Base-by-base conservation (phyloP, 2,888 invertebrate genomes). In the Unio pictorum region DNA sequence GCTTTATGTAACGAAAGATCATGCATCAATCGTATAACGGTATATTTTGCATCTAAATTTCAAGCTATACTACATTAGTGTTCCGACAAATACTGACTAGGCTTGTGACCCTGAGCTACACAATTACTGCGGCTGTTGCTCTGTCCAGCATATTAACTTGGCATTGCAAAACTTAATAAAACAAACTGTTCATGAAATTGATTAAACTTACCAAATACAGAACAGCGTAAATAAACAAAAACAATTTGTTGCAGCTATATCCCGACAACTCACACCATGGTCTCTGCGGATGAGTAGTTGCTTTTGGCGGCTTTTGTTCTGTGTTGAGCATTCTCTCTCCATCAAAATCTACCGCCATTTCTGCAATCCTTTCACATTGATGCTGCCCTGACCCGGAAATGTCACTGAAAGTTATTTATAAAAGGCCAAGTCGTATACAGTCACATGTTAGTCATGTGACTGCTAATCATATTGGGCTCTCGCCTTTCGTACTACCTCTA, bases 201-300 rank as follows among this genome's bases (percentile, higher is more conserved):
- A 64, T 54, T 20, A 23, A 34, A 79, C 84, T 83, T 71, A 85
- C 85, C 84, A 84, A 66, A 71, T 79, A 83, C 6, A 83, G 59
- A 61, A 82, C 75, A 7, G 80, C 75, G 65, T 82, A 82, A 55
- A 85, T 66, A 71, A 85, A 83, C 61, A 85, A 71, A 54, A 81
- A 79, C 34, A 85, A 66, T 68, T 85, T 85, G 71, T 83, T 84
- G 73, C 81, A 81, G 67, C 83, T 83, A 71, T 81, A 84, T 5
- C 81, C 71, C 20, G 81, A 81, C 69, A 79, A 79, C 18, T 83
- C 81, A 78, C 85, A 85, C 60, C 83, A 65, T 23, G 85, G 83
- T 64, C 72, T 73, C 34, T 66, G 60, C 6, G 77, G 77, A 59
- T 77, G 77, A 18, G 69, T 68, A 28, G 73, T 60, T 23, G 59